A percentile compares a stretch with the other conserved stretches of the same genome.
These are phyloP conservation scores for Ctenodactylus gundi DNA, from an alignment of 2,113 vertebrate species.

Conservation along the genomic window DNA sequence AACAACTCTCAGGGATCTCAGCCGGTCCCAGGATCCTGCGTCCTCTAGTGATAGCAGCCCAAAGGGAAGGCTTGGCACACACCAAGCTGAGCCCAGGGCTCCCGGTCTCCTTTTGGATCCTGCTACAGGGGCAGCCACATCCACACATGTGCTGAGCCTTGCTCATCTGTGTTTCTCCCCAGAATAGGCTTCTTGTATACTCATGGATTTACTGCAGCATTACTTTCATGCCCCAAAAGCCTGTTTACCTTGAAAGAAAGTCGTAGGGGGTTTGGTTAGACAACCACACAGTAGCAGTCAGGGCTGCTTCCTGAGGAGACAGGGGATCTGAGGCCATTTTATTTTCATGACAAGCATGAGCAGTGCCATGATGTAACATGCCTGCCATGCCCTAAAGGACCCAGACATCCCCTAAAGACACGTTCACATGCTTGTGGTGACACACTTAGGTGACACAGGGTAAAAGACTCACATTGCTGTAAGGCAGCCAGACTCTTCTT, in stretches of 20 bases:
- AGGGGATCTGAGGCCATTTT: neutral
- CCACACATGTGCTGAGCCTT: neutral
- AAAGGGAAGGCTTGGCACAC: neutral
- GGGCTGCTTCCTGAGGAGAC: neutral
- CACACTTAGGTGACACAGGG: neutral
- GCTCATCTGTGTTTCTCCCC: neutral
- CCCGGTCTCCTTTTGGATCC: neutral
- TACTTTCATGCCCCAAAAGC: neutral
- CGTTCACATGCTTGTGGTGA: neutral
- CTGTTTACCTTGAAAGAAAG: neutral
- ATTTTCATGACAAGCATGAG: neutral
- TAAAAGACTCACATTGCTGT: neutral
- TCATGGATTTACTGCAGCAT: neutral
- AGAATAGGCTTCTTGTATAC: neutral
- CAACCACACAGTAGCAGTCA: neutral
- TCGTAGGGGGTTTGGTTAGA: fast-evolving
- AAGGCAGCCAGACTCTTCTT: neutral
- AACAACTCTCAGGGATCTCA: neutral
- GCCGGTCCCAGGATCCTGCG: neutral
- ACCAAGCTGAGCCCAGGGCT: neutral
- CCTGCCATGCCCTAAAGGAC: neutral
- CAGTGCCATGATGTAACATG: neutral
- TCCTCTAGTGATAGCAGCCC: neutral
- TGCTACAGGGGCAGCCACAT: neutral
- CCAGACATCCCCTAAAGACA: neutral